Percentiles rank a stretch among this genome's conserved stretches.
Conservation (phyloP, 2,797 vertebrate species). For the Melanotaenia boesemani region DNA sequence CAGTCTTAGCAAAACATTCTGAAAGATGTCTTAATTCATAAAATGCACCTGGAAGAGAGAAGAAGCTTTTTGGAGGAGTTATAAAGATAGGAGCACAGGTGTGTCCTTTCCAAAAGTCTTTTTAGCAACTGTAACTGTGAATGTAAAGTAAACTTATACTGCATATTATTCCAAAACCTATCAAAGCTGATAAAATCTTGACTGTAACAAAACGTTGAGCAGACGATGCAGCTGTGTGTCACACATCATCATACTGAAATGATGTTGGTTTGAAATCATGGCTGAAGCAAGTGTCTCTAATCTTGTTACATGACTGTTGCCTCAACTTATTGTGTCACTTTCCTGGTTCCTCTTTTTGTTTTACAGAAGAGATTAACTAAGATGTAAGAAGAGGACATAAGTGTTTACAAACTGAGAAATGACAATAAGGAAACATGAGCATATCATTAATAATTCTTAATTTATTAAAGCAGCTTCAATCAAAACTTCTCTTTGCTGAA, state of each 20-base stretch:
- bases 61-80: not conserved
- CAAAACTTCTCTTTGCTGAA: not conserved
- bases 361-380: no score
- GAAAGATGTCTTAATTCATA: not conserved
- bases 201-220: constrained; percentile 2
- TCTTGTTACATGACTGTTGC: not conserved
- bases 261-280: not conserved
- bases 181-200: not conserved
- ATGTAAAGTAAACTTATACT: not conserved
- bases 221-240: not conserved
- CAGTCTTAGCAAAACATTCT: not conserved
- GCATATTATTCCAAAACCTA: not conserved
- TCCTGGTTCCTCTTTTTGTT: not conserved
- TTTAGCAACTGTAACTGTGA: not conserved
- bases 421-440: not conserved
- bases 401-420: not conserved
- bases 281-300: not conserved
- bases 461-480: not conserved
- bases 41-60: not conserved
- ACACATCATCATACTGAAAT: not conserved
- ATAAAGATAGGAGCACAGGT: not conserved
- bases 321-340: not conserved
- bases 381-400: not conserved
- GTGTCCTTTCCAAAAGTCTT: not conserved
- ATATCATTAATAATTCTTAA: not conserved